Conservation (phyloP, 2,113 vertebrate species). For the Eudyptes chrysolophus region DNA sequence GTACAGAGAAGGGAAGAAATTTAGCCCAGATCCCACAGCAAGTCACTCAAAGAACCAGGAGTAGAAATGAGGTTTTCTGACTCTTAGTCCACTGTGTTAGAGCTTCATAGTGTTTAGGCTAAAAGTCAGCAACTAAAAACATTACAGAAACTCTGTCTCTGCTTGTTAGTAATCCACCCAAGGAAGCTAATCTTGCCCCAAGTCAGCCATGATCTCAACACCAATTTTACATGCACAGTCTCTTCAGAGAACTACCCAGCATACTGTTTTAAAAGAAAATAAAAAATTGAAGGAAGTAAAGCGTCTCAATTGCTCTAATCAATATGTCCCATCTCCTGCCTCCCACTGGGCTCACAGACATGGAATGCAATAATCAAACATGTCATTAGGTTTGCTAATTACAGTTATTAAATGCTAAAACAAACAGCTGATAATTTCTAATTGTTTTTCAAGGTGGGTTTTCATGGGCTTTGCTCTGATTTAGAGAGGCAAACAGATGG, state of each 20-base stretch:
- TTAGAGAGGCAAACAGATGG: constrained; percentile 55
- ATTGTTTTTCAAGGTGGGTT: constrained; percentile 52
- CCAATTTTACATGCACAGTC: not conserved
- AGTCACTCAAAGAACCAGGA: not conserved
- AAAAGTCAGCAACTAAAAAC: not conserved
- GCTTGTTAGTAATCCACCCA: not conserved
- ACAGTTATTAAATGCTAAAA: constrained; percentile 60
- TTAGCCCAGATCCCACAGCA: not conserved
- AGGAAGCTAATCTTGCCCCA: not conserved
- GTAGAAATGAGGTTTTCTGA: not conserved
- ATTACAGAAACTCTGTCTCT: not conserved
- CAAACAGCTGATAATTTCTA: constrained; percentile 50
- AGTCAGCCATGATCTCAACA: not conserved
- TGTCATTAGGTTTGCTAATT: constrained; percentile 49
- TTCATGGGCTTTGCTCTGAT: constrained; percentile 44
- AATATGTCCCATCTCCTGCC: not conserved
- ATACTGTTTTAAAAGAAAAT: not conserved
- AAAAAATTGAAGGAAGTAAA: not conserved
- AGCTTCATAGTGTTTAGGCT: not conserved
- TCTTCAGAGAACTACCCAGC: not conserved
- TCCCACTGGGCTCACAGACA: not conserved
- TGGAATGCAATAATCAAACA: constrained; percentile 39
- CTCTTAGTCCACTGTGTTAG: not conserved
- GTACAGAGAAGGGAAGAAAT: not conserved
- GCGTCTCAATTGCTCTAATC: not conserved